Percentiles rank a stretch among this genome's conserved stretches.
Conservation (phyloP, 2,888 invertebrate species). For the Latrodectus hesperus region DNA sequence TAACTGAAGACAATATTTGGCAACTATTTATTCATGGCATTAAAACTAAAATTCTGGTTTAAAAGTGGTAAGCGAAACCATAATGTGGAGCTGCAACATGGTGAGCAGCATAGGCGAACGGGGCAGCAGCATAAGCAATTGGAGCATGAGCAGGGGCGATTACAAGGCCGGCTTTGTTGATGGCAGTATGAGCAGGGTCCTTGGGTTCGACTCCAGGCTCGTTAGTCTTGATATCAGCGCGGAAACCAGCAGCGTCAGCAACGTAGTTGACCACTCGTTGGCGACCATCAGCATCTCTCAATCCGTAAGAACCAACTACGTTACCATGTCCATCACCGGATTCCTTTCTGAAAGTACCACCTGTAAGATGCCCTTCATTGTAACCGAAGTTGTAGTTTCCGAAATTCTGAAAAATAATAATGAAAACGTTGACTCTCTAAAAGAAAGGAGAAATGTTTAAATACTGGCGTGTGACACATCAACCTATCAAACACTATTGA, state of each 20-base stretch:
- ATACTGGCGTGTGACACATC: too few relatives aligned
- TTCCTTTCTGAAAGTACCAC: constrained; percentile 65
- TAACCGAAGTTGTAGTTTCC: constrained; percentile 67
- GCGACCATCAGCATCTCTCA: constrained; percentile 61
- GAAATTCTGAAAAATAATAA: constrained; percentile 29
- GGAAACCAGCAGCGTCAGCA: constrained; percentile 70
- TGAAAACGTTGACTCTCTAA: neutral
- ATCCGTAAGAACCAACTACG: constrained; percentile 61
- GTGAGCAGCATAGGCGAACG: constrained; percentile 20
- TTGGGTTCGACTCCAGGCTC: constrained; percentile 67
- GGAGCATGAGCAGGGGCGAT: constrained; percentile 31
- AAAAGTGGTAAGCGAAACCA: constrained; percentile 54
- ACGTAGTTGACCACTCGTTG: constrained; percentile 63
- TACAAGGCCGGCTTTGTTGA: constrained; percentile 53
- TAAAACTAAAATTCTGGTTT: neutral
- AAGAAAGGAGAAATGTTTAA: neutral
- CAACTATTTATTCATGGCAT: too few relatives aligned
- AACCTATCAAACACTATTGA: too few relatives aligned
- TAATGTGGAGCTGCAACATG: constrained; percentile 45
- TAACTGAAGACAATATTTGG: too few relatives aligned
- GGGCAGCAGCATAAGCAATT: constrained; percentile 23
- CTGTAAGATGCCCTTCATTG: constrained; percentile 57
- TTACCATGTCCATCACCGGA: constrained; percentile 61
- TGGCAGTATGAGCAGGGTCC: constrained; percentile 53
- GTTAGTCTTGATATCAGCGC: constrained; percentile 68